Base-by-base conservation (phyloP, 2,888 invertebrate genomes). In the Pogonocherus hispidulus region DNA sequence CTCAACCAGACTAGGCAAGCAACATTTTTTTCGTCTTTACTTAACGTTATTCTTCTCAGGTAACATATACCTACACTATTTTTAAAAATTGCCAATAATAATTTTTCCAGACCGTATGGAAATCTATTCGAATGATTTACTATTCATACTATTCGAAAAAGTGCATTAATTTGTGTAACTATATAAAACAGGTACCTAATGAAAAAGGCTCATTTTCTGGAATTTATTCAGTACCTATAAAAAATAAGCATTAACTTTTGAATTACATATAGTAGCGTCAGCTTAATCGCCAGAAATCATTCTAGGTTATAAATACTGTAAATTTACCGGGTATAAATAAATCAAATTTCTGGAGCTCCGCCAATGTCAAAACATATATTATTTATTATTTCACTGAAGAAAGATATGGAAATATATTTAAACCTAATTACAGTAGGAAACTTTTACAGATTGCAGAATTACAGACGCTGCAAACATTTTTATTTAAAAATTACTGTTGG, bases 341-440 rank as follows among this genome's bases (percentile, higher is more conserved):
- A 76, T 76, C 73, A 73, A 70, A 72, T 55, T 63, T 51, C 69
- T 76, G 75, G 76, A 74, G 44, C 52, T 18, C 16, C n/a, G 74
- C 76, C 76, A 76, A 75, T 74, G 70, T 76, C 75, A 70, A 72
- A 76, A 73, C 69, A 69, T 68, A 69, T 60, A 54, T 71, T 67
- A 76, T 76, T 75, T 72, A 70, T 75, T 72, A 69, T 69, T 69
- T 41, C 54, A 63, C 60, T 47, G 47, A 32, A 60, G 46, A 52
- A 52, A 57, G 54, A 67, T 57, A 63, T 52, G 44, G 56, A 63
- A 52, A 63, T 44, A 49, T 68, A 64, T 59, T 68, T 57, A 59
- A 27, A 47, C 6, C 27, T 59, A 59, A 47, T 20, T 49, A 47
- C 47, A 47, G 19, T 59, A 11, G 16, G 16, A 18, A 2, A 9